Evolutionary conservation across 2,113 vertebrate genomes (phyloP).

Genomic region (Ochotona curzoniae): DNA sequence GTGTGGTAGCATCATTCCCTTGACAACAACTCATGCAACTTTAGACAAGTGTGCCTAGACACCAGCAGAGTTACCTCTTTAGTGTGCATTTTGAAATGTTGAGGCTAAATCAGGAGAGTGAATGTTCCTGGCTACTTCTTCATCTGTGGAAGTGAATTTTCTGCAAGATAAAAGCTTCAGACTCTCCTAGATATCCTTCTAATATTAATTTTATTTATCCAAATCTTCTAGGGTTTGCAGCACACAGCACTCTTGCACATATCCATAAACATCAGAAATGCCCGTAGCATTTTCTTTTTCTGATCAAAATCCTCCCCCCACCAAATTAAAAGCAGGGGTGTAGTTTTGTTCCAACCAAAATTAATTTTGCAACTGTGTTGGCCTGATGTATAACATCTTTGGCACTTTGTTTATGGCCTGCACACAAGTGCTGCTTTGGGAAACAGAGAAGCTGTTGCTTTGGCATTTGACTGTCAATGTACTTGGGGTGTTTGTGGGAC

Average conservation of each 20-base stretch:
- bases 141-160: background rate
- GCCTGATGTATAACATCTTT: conserved; percentile 70
- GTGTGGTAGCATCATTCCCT: background rate
- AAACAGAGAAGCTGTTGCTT: conserved; percentile 65
- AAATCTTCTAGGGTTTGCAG: background rate
- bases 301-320: conserved; percentile 68
- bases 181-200: background rate
- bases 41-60: background rate
- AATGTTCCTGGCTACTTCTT: background rate
- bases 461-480: conserved; percentile 21
- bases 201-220: background rate
- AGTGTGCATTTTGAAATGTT: background rate
- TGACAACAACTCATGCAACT: background rate
- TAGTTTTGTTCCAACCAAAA: conserved; percentile 57
- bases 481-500: conserved; percentile 34
- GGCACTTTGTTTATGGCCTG: conserved; percentile 70
- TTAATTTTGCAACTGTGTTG: conserved; percentile 73
- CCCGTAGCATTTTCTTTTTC: conserved; percentile 22
- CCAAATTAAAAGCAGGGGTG: conserved; percentile 70
- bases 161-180: background rate
- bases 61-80: background rate
- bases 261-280: conserved; percentile 13
- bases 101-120: background rate
- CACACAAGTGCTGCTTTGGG: conserved; percentile 61
- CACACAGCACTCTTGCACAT: background rate